Percentiles rank a stretch among this genome's conserved stretches.
These are phyloP conservation scores for Pitta sordida DNA, from an alignment of 2,113 vertebrate species.

Conservation along the genomic window DNA sequence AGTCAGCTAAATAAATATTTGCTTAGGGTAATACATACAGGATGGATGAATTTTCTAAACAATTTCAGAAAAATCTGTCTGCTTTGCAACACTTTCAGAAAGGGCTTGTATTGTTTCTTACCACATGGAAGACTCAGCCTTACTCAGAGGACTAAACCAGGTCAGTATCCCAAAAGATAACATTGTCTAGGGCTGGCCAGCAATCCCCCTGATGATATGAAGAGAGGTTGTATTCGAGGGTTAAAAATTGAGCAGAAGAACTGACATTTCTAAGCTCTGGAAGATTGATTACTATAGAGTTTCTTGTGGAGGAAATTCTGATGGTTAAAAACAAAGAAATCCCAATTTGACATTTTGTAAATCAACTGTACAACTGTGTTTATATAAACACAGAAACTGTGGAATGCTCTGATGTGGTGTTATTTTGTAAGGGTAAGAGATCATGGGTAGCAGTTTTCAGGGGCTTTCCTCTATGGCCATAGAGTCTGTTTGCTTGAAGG, in stretches of 20 bases:
- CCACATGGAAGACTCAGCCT: not conserved
- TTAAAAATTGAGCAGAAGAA: not conserved
- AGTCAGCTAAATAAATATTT: constrained; percentile 31
- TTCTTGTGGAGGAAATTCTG: not conserved
- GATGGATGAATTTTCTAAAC: not conserved
- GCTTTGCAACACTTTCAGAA: not conserved
- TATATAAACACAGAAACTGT: not conserved
- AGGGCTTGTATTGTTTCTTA: not conserved
- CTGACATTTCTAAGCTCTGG: not conserved
- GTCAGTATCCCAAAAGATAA: not conserved
- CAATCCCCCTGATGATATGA: not conserved
- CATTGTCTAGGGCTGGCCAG: not conserved
- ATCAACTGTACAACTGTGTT: not conserved
- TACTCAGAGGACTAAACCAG: not conserved
- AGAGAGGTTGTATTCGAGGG: not conserved
- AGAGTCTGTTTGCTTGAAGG: not conserved
- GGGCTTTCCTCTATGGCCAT: not conserved
- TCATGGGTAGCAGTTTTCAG: not conserved
- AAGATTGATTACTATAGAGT: not conserved
- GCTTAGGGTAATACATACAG: not conserved
- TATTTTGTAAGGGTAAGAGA: not conserved
- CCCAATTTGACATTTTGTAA: not conserved
- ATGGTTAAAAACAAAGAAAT: not conserved
- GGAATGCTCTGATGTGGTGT: not conserved
- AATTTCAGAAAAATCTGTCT: constrained; percentile 1